Evolutionary conservation across 2,888 invertebrate genomes (phyloP).

Genomic region (Chymomyza caudatula): DNA sequence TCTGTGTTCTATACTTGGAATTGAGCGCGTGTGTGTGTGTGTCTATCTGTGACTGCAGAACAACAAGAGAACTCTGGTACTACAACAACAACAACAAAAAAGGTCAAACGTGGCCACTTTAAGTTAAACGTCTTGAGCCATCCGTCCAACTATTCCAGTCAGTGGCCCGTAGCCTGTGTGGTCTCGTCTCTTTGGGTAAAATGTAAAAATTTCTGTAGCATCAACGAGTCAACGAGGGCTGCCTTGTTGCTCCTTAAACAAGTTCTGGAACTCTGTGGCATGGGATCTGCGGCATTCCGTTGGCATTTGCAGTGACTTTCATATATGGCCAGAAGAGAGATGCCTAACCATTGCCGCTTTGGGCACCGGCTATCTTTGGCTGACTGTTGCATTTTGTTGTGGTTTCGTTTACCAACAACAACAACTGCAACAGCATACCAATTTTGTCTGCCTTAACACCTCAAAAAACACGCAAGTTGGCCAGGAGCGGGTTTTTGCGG

Average conservation of each 20-base stretch:
- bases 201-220: constrained; percentile 21
- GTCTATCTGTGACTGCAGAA: constrained; percentile 32
- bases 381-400: constrained; percentile 34
- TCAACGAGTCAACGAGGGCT: constrained; percentile 30
- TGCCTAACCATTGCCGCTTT: constrained; percentile 36
- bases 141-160: background rate
- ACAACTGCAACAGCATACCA: constrained; percentile 42
- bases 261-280: background rate
- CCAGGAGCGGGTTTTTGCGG: background rate
- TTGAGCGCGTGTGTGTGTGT: constrained; percentile 19
- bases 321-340: constrained; percentile 53
- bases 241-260: constrained; percentile 21
- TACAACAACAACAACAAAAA: constrained; percentile 35
- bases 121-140: constrained; percentile 4
- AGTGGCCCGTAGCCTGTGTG: constrained; percentile 38
- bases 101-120: constrained; percentile 72
- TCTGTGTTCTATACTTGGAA: constrained; percentile 30
- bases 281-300: constrained; percentile 37
- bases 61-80: background rate
- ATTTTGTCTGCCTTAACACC: constrained; percentile 65
- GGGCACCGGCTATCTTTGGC: constrained; percentile 11
- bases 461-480: constrained; percentile 41
- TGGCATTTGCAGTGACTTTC: constrained; percentile 57
- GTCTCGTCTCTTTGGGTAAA: constrained; percentile 17
- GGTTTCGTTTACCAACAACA: constrained; percentile 54